These are phyloP conservation scores for Drosophila tropicalis DNA, from an alignment of 1,140 invertebrate genomes.

Conservation along the genomic window DNA sequence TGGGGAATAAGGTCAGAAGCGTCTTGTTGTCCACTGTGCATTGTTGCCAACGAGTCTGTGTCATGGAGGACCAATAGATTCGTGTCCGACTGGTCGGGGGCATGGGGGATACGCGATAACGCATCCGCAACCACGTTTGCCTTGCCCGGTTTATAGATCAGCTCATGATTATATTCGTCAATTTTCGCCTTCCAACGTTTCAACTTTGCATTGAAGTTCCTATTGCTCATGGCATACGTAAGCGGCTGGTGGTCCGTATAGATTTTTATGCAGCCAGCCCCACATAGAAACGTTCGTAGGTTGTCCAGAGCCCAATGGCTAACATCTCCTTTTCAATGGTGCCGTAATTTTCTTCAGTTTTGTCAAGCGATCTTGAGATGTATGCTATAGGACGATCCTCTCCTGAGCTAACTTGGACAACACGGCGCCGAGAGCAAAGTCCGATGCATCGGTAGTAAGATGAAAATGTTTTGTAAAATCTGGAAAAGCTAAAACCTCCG, in stretches of 20 bases:
- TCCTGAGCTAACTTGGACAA: not conserved
- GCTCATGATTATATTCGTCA: too few species aligned
- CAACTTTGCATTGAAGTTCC: not conserved
- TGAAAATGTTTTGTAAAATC: not conserved
- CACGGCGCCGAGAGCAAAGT: too few species aligned
- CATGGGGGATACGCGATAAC: not conserved
- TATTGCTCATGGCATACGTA: too few species aligned
- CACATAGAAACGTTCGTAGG: too few species aligned
- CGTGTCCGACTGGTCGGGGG: not conserved
- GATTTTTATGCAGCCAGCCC: too few species aligned
- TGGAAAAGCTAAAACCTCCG: constrained; percentile 9
- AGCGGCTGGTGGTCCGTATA: too few species aligned
- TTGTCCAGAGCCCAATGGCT: too few species aligned
- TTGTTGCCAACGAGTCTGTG: constrained; percentile 1
- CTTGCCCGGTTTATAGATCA: too few species aligned
- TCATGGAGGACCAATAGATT: too few species aligned
- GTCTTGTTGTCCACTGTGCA: constrained; percentile 3
- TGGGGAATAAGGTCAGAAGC: not conserved
- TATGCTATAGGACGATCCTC: constrained; percentile 1
- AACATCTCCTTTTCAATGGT: too few species aligned
- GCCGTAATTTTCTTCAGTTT: too few species aligned
- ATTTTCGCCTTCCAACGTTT: too few species aligned
- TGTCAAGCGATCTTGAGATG: not conserved
- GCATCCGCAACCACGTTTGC: constrained; percentile 4
- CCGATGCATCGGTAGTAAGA: not conserved